Base-by-base conservation (phyloP, 2,113 vertebrate species). In the Ctenodactylus gundi region DNA sequence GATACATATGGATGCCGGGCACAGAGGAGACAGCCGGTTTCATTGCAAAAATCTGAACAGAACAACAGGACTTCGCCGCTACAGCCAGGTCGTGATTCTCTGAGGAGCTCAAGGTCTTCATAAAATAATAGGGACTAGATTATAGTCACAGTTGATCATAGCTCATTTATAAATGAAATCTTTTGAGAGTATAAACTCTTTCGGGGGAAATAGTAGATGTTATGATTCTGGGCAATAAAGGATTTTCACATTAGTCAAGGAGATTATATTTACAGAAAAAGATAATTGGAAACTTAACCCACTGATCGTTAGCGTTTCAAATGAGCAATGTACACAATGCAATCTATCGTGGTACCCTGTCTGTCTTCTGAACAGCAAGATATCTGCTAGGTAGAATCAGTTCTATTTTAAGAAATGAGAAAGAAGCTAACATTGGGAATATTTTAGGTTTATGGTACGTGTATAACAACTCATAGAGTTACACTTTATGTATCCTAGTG, bases 361-460 rank as follows among this genome's bases (percentile, higher is more conserved):
- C 95, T 97, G 60, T 96, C 84, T 81, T 91, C 18, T 95, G 64
- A 94, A 97, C 51, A 78, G 85, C 82, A 83, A 57, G 3, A 58
- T 29, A 68, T 95, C 93, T 85, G 6, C 29, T 88, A 39, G 57
- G n/a, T 39, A 86, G 13, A 75, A 36, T 77, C 67, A 82, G 44
- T 90, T 83, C 39, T 51, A 81, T 95, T 95, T 97, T 94, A 93
- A 96, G 84, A 73, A 68, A 78, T 90, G 39, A 46, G 20, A 75
- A 95, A 92, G 7, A 86, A 73, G n/a, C 88, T 67, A 46, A 25
- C 55, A 82, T 20, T 96, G 55, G 83, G 81, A 95, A 77, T 95
- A 82, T 64, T 95, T 97, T 95, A 83, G 12, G 34, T 96, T 97
- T 92, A 84, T 88, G 75, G 31, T 39, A 81, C 88, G 73, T 87